Percentiles rank a stretch among this genome's conserved stretches.
phyloP scores from a whole-genome alignment of 2,888 invertebrate genomes.

The Choristoneura rosaceana region DNA sequence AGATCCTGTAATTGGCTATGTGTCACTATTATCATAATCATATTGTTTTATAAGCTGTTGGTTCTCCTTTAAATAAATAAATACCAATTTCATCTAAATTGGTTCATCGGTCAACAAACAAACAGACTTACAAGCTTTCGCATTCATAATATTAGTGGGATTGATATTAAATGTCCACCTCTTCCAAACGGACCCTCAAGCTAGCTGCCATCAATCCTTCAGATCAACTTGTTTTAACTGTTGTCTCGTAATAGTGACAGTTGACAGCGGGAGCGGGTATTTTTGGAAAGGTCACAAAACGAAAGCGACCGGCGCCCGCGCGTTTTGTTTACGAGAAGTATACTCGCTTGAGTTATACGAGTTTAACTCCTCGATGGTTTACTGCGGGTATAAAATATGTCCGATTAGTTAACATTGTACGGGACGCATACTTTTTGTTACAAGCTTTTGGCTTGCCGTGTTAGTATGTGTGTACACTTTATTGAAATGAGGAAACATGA shows the following conservation, averaged over 20 bases:
- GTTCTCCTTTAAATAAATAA: no score
- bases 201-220: not conserved
- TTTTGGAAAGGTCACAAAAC: slow-evolving; percentile 47
- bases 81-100: no score
- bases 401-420: not conserved
- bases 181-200: not conserved
- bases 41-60: no score
- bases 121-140: no score
- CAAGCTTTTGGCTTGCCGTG: no score
- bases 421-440: no score
- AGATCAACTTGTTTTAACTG: not conserved
- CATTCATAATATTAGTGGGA: no score
- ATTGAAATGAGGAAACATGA: no score
- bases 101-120: no score
- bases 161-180: not conserved
- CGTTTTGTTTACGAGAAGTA: slow-evolving; percentile 22
- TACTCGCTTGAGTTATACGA: not conserved
- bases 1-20: no score
- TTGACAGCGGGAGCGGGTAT: slow-evolving; percentile 29
- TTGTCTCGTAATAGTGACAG: slow-evolving; percentile 1
- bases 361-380: not conserved
- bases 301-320: slow-evolving; percentile 43
- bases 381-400: not conserved
- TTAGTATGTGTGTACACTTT: no score
- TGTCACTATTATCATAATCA: no score